Evolutionary conservation across 2,888 invertebrate genomes (phyloP).

Genomic region (Leucozona laternaria): DNA sequence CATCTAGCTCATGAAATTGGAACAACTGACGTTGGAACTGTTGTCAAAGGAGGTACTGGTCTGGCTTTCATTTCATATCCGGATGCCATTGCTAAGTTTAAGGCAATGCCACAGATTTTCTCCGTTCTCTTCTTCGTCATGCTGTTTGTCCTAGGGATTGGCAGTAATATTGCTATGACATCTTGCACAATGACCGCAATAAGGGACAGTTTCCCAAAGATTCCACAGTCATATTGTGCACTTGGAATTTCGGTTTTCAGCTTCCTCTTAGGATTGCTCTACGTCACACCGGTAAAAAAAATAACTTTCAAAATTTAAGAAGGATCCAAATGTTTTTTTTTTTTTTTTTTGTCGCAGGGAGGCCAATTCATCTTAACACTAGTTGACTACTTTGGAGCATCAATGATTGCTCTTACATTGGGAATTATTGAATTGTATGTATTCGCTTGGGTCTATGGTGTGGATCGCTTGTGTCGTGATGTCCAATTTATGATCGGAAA

Average conservation of each 20-base stretch:
- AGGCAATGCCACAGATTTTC: slow-evolving; percentile 85
- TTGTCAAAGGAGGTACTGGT: slow-evolving; percentile 85
- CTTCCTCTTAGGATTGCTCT: slow-evolving; percentile 86
- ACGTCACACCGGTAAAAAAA: slow-evolving; percentile 87
- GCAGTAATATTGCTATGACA: slow-evolving; percentile 84
- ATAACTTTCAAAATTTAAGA: background rate
- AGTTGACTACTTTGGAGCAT: slow-evolving; percentile 90
- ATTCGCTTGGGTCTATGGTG: slow-evolving; percentile 90
- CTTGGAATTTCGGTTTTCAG: slow-evolving; percentile 84
- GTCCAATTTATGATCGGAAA: slow-evolving; percentile 91
- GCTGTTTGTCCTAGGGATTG: slow-evolving; percentile 85
- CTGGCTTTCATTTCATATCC: slow-evolving; percentile 86
- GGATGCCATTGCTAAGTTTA: slow-evolving; percentile 85
- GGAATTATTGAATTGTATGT: slow-evolving; percentile 88
- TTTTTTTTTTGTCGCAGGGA: slow-evolving; percentile 84
- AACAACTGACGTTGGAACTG: slow-evolving; percentile 84
- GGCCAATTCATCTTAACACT: slow-evolving; percentile 90
- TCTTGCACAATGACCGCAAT: slow-evolving; percentile 84
- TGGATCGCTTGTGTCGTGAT: slow-evolving; percentile 88
- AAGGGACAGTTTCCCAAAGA: slow-evolving; percentile 84
- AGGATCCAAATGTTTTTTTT: background rate
- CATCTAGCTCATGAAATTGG: slow-evolving; percentile 85
- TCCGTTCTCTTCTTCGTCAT: slow-evolving; percentile 86
- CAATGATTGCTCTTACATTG: slow-evolving; percentile 89
- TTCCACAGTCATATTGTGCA: slow-evolving; percentile 85